A percentile compares a stretch with the other conserved stretches of the same genome.
phyloP scores from a whole-genome alignment of 2,797 vertebrate genomes.

The Bradypodion pumilum region DNA sequence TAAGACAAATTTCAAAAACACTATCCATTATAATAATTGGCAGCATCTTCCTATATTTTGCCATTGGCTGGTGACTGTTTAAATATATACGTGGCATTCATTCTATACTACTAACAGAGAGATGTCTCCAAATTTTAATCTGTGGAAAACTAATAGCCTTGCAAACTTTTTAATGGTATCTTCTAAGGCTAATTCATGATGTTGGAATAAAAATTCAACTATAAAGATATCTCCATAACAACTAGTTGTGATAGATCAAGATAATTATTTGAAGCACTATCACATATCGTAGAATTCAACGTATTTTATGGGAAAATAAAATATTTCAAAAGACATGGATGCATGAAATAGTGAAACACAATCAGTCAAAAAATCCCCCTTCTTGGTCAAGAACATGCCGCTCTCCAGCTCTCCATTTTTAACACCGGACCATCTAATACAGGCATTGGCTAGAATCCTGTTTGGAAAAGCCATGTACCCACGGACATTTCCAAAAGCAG shows the following conservation, averaged over 20 bases:
- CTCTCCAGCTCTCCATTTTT: conserved; percentile 18
- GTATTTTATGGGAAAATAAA: conserved; percentile 25
- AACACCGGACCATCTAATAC: background rate
- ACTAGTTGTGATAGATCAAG: conserved; percentile 46
- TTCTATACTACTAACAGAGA: background rate
- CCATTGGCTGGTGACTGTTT: background rate
- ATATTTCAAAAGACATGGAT: conserved; percentile 33
- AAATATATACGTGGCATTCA: background rate
- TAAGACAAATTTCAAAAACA: background rate
- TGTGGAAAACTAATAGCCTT: background rate
- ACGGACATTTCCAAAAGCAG: background rate
- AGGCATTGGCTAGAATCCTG: background rate
- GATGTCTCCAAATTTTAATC: background rate
- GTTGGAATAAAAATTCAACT: background rate
- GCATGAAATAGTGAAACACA: conserved; percentile 54
- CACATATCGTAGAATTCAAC: conserved; percentile 50
- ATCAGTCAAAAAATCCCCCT: background rate
- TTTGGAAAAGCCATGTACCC: conserved; percentile 19
- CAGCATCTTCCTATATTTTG: background rate
- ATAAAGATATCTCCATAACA: background rate
- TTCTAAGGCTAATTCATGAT: background rate
- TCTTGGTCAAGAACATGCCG: conserved; percentile 16
- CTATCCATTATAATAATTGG: background rate
- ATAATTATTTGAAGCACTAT: conserved; percentile 63
- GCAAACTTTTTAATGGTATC: background rate